These are phyloP conservation scores for Mantis religiosa DNA, from an alignment of 2,888 invertebrate species.

Conservation along the genomic window DNA sequence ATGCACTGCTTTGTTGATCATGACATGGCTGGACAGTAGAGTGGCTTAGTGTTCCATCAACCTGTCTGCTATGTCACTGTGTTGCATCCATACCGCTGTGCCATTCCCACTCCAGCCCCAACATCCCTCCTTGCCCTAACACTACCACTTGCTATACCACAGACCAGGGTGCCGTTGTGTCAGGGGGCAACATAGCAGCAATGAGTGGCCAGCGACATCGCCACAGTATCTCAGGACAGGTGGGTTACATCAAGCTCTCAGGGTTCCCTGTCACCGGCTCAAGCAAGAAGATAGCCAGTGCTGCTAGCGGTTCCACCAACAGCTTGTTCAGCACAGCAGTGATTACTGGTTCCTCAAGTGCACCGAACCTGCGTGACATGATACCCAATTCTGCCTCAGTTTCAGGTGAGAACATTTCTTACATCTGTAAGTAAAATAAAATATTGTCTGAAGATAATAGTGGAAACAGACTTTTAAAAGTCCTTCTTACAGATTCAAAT, in stretches of 20 bases:
- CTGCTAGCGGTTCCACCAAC: constrained; percentile 65
- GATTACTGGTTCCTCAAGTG: constrained; percentile 89
- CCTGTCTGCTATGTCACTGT: constrained; percentile 30
- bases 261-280: constrained; percentile 52
- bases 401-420: constrained; percentile 59
- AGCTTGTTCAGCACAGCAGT: constrained; percentile 94
- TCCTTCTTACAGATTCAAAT: no score
- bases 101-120: constrained; percentile 19
- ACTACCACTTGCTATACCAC: constrained; percentile 7
- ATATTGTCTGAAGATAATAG: no score
- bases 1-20: background rate
- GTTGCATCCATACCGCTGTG: constrained; percentile 29
- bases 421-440: background rate
- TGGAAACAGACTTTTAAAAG: no score
- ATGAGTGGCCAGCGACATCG: constrained; percentile 68
- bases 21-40: background rate
- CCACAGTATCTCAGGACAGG: constrained; percentile 94
- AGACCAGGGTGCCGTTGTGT: constrained; percentile 36
- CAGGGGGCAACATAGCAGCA: constrained; percentile 36
- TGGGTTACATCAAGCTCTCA: constrained; percentile 89
- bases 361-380: constrained; percentile 85
- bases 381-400: constrained; percentile 68
- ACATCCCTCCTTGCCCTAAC: constrained; percentile 20
- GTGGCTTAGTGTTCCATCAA: background rate
- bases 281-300: constrained; percentile 39